These are phyloP conservation scores for Acanthopagrus latus DNA, from an alignment of 2,797 vertebrate species.

Conservation along the genomic window DNA sequence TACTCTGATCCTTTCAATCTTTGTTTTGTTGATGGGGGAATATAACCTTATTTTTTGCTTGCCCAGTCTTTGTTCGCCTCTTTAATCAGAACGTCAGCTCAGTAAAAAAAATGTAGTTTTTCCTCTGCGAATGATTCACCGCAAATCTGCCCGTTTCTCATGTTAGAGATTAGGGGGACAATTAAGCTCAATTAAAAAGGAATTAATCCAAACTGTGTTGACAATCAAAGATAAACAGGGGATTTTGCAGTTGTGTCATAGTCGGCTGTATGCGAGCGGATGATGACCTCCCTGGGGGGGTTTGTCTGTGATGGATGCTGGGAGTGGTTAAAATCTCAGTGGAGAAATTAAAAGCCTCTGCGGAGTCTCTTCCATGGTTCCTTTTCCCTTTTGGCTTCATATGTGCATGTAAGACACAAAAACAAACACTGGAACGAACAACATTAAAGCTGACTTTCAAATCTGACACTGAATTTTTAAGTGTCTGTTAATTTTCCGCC, in stretches of 20 bases:
- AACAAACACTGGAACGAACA: constrained; percentile 61
- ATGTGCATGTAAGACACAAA: constrained; percentile 39
- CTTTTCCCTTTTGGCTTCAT: constrained; percentile 64
- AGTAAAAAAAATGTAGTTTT: neutral
- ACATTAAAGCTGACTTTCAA: neutral
- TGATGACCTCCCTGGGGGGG: constrained; percentile 64
- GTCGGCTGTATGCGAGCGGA: constrained; percentile 32
- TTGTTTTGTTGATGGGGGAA: constrained; percentile 1
- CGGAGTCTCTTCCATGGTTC: constrained; percentile 58
- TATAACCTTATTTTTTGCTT: constrained; percentile 20
- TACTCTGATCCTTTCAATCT: constrained; percentile 12
- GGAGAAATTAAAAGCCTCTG: constrained; percentile 54
- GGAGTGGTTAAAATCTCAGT: constrained; percentile 63
- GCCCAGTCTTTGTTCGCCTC: neutral
- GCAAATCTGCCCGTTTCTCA: constrained; percentile 5
- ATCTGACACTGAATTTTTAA: neutral
- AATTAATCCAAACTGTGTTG: constrained; percentile 46
- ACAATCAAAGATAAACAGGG: constrained; percentile 49
- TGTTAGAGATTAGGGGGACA: constrained; percentile 21
- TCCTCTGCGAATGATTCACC: constrained; percentile 10
- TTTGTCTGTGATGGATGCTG: constrained; percentile 58
- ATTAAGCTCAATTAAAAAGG: constrained; percentile 42
- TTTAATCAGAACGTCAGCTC: constrained; percentile 13
- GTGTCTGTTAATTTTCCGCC: neutral
- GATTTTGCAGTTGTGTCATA: constrained; percentile 31